These are phyloP conservation scores for Chrysomela aeneicollis DNA, from an alignment of 2,888 invertebrate genomes.

Conservation along the genomic window DNA sequence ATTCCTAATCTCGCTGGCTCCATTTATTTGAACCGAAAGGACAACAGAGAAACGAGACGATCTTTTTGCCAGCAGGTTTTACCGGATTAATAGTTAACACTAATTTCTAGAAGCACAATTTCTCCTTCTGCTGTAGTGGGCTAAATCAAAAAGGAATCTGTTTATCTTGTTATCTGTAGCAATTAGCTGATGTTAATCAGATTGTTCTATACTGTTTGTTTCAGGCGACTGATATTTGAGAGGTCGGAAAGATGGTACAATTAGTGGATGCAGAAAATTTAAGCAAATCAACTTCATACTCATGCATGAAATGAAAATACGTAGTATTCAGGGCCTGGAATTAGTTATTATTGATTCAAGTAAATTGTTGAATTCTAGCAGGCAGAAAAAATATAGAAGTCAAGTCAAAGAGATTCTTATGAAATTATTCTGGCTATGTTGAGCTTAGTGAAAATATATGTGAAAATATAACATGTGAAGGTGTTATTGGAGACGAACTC, in stretches of 20 bases:
- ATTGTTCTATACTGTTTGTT: constrained; percentile 28
- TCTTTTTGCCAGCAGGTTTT: neutral
- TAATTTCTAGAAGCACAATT: neutral
- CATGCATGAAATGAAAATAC: no score
- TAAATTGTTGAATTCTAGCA: no score
- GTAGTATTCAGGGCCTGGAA: no score
- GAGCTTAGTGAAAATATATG: no score
- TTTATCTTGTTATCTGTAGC: constrained; percentile 27
- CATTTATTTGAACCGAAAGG: neutral
- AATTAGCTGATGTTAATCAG: constrained; percentile 32
- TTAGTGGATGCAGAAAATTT: neutral
- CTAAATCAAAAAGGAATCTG: constrained; percentile 17
- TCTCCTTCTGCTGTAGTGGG: constrained; percentile 11
- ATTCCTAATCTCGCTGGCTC: neutral
- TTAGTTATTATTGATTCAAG: no score
- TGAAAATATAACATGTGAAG: no score
- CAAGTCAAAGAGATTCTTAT: no score
- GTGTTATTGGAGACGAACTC: no score
- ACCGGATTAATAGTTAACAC: neutral
- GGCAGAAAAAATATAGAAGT: no score
- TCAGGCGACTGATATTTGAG: constrained; percentile 24
- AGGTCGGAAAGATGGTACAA: constrained; percentile 11
- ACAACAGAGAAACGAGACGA: neutral
- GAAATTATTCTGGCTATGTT: no score
- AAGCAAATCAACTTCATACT: no score